These are phyloP conservation scores for Caenorhabditis sulstoni DNA, from an alignment of 2,888 invertebrate species.

Conservation along the genomic window DNA sequence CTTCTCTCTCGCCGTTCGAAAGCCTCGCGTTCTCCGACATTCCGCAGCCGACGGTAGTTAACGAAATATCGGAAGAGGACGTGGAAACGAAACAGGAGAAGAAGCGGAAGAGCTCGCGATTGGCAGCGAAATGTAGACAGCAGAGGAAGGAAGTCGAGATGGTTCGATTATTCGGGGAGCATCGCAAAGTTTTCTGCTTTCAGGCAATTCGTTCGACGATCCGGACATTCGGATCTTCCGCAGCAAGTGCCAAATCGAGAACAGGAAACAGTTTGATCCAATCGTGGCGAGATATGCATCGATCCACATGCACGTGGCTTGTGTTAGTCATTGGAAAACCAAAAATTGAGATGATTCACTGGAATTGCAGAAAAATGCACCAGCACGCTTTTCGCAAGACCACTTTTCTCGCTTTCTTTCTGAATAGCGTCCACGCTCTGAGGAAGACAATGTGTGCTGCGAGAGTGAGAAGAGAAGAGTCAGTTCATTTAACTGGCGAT, in stretches of 20 bases:
- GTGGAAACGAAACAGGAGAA: slow-evolving; percentile 1
- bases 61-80: neutral
- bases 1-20: neutral
- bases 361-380: neutral
- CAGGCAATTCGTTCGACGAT: slow-evolving; percentile 19
- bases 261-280: neutral
- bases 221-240: neutral
- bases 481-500: neutral
- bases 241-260: slow-evolving; percentile 7
- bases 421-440: slow-evolving; percentile 18
- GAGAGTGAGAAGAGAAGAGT: slow-evolving; percentile 1
- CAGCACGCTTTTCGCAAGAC: neutral
- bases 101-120: neutral
- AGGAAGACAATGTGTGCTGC: slow-evolving; percentile 19
- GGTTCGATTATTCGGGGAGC: neutral
- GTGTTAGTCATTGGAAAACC: neutral
- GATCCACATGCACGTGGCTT: neutral
- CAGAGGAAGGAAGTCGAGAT: neutral
- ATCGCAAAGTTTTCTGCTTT: neutral
- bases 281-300: slow-evolving; percentile 15
- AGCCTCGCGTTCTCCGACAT: neutral
- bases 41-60: neutral
- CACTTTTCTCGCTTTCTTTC: slow-evolving; percentile 14
- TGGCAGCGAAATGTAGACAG: neutral
- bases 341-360: neutral